Base-by-base conservation (phyloP, 2,113 vertebrate genomes). In the Choloepus hoffmanni region DNA sequence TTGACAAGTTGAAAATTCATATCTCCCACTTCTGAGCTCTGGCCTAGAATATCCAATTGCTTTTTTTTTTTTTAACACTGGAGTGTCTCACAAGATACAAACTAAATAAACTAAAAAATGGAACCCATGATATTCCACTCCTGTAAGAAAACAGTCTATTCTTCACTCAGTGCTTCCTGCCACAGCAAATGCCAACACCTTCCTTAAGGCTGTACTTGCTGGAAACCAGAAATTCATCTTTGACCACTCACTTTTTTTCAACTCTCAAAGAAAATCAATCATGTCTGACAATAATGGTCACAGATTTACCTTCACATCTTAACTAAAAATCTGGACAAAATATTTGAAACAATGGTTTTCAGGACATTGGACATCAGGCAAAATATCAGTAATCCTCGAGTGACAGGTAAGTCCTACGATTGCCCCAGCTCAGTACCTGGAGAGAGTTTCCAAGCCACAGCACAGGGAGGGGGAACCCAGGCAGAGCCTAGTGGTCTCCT, bases 181-280 rank as follows among this genome's bases (percentile, higher is more conserved):
- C 68, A 89, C 16, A 65, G 36, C 26, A 83, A 83, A 92, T 48
- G 65, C 45, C 24, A 90, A 43, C 8, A 90, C 26, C 36, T 68
- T 86, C 40, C 36, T 83, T 74, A 68, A 92, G 8, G 9, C 5
- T 95, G 68, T 19, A 92, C 70, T 68, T 45, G 43, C 63, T 76
- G 15, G 28, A 68, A 95, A 68, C 30, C 73, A 85, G 40, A 43
- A 95, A 72, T 77, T 53, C 14, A 67, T 70, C 33, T 83, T 62
- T 86, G 40, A 62, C 21, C 28, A 79, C 30, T 60, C 15, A 12
- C 9, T 53, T 79, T 68, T 91, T 43, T 91, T 95, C 14, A 92
- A 88, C 21, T 77, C 24, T 96, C 36, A 87, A 1, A 90, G 65
- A 79, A 95, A 93, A 83, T 86, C 77, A 92, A 73, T 90, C 55